These are phyloP conservation scores for Eulemur coronatus DNA, from an alignment of 2,797 vertebrate genomes.

Conservation along the genomic window DNA sequence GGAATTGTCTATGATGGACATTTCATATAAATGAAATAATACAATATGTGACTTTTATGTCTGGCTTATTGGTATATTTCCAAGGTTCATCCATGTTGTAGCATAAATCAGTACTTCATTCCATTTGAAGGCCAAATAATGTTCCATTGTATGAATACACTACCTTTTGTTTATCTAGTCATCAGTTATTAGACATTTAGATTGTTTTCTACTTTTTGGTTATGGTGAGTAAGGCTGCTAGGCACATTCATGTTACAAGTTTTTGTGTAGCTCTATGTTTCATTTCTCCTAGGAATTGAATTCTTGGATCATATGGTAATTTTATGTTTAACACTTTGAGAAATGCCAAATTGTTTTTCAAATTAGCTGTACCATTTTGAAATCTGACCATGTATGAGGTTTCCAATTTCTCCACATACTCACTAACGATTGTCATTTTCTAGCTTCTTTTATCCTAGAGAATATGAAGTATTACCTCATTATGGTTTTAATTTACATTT, in stretches of 20 bases:
- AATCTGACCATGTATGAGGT: background rate
- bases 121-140: background rate
- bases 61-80: background rate
- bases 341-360: background rate
- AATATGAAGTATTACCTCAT: background rate
- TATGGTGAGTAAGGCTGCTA: background rate
- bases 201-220: background rate
- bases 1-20: background rate
- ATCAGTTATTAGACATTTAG: background rate
- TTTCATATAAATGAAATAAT: background rate
- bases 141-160: background rate
- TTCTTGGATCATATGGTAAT: background rate
- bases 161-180: background rate
- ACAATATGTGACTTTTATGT: background rate
- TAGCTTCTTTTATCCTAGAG: background rate
- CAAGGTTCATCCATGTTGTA: background rate
- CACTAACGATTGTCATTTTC: background rate
- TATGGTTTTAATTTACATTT: background rate
- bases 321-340: conserved; percentile 18
- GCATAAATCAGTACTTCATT: background rate
- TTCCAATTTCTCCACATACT: background rate
- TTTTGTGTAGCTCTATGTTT: background rate
- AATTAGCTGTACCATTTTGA: background rate
- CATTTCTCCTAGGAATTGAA: background rate
- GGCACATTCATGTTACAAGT: background rate